Base-by-base conservation (phyloP, 2,888 invertebrate genomes). In the Emmelina monodactyla region DNA sequence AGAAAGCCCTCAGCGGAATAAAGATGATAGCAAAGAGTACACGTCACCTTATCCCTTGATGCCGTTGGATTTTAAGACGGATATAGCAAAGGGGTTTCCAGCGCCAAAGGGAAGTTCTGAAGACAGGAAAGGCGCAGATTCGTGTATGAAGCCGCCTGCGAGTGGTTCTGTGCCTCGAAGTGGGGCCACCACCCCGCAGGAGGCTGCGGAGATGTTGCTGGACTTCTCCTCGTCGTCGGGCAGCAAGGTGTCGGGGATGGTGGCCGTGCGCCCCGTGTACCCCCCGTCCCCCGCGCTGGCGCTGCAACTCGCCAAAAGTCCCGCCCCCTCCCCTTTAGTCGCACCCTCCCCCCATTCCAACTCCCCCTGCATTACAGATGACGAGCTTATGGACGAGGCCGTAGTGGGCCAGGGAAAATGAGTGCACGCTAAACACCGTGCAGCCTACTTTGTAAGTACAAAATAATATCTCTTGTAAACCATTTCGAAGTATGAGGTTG, bases 321-420 rank as follows among this genome's bases (percentile, higher is more conserved):
- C 89, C 2, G 88, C 88, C 10, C 88, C 88, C 0, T 86, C 88
- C 31, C 87, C 88, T 0, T 72, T 87, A 30, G 76, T 85, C 28
- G 85, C 85, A 32, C 85, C 87, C 3, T 88, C 89, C 4, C 82
- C 83, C n/a, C 82, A 82, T 54, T 82, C 89, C 15, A 86, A 88
- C 47, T 89, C 91, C 4, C 90, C 91, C 12, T 88, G 89, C 51
- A 89, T 91, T 49, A 91, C 92, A 31, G 94, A 94, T 57, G 94
- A 94, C 62, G 94, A 94, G 55, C 84, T 93, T 13, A 92, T 92
- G 90, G 92, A 94, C 63, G 92, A 92, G 60, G 92, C 92, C 4
- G 72, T 93, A 32, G 88, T 91, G 34, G 90, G 90, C 6, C 83
- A 88, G 52, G 88, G 89, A 28, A 89, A 89, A 82, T 89, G 82